phyloP scores from a whole-genome alignment of 2,888 invertebrate genomes.

The Lasioglossum marginatum region DNA sequence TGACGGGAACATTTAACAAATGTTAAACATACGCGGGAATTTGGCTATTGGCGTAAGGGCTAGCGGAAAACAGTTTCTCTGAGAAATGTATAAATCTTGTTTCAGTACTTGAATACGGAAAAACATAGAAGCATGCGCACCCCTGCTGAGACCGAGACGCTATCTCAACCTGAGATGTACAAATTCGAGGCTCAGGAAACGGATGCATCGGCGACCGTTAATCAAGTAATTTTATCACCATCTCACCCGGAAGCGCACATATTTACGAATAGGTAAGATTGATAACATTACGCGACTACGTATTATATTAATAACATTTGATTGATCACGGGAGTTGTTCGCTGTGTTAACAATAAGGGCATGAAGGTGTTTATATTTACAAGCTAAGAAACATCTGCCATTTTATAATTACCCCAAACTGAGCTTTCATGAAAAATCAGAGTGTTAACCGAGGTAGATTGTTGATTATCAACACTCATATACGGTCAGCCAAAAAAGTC shows the following conservation, averaged over 20 bases:
- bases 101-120: constrained; percentile 49
- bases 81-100: constrained; percentile 23
- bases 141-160: constrained; percentile 79
- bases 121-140: constrained; percentile 75
- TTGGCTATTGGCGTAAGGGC: background rate
- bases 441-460: background rate
- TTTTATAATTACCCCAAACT: background rate
- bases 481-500: no score
- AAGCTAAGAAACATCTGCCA: background rate
- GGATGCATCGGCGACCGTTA: constrained; percentile 71
- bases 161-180: constrained; percentile 78
- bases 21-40: background rate
- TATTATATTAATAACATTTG: background rate
- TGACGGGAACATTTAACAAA: background rate
- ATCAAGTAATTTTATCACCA: constrained; percentile 76
- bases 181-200: constrained; percentile 76
- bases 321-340: background rate
- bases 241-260: constrained; percentile 79
- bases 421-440: background rate
- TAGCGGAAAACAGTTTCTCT: background rate
- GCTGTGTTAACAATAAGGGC: background rate
- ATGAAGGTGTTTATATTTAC: background rate
- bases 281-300: background rate
- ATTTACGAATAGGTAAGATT: constrained; percentile 80
- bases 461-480: no score